phyloP scores from a whole-genome alignment of 2,888 invertebrate genomes.

The Patella ulyssiponensis region DNA sequence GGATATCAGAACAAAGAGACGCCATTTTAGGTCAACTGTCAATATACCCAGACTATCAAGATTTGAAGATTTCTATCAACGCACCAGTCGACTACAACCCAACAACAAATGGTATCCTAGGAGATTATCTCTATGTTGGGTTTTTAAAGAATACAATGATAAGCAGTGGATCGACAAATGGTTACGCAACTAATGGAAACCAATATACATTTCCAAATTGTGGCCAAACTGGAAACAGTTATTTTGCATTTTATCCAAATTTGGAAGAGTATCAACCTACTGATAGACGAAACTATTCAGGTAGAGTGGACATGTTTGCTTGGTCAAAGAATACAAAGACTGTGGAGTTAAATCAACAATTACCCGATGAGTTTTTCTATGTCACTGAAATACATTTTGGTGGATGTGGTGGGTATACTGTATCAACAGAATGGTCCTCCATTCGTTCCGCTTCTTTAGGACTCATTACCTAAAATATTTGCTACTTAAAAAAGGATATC shows the following conservation, averaged over 20 bases:
- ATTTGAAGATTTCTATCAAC: constrained; percentile 3
- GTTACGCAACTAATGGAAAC: neutral
- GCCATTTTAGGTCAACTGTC: constrained; percentile 14
- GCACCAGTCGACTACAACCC: neutral
- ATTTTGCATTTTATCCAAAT: constrained; percentile 13
- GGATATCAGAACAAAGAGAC: neutral
- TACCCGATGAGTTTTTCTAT: constrained; percentile 5
- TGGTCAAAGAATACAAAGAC: neutral
- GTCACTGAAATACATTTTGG: constrained; percentile 20
- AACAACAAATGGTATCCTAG: neutral
- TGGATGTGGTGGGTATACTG: constrained; percentile 14
- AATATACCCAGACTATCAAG: neutral
- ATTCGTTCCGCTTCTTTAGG: neutral
- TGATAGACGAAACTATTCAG: no score
- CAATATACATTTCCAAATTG: constrained; percentile 6
- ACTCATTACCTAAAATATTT: neutral
- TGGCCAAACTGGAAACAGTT: neutral
- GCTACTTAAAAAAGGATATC: no score
- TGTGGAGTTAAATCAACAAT: neutral
- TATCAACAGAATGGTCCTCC: neutral
- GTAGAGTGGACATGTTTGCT: neutral
- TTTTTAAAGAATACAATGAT: neutral
- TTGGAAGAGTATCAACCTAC: neutral
- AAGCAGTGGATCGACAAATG: neutral
- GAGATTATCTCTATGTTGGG: constrained; percentile 8